Conservation (phyloP, 2,888 invertebrate genomes). For the Drosophila sordidula region DNA sequence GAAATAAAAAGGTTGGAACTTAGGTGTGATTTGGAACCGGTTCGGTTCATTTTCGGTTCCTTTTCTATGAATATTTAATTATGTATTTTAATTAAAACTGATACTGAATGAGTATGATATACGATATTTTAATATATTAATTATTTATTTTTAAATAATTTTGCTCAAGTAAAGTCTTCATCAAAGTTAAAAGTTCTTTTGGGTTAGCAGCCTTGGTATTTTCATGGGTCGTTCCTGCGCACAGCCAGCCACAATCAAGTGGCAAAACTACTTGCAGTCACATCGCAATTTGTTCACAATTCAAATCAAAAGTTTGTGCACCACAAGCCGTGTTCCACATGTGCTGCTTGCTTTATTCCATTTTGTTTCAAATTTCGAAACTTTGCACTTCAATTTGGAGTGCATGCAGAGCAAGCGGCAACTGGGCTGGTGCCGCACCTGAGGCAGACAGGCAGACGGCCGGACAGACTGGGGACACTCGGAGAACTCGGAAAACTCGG, state of each 20-base stretch:
- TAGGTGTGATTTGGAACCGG: too few relatives aligned
- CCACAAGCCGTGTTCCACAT: conserved; percentile 51
- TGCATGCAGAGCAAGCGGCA: conserved; percentile 54
- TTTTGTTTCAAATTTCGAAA: conserved; percentile 56
- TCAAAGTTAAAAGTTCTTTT: too few relatives aligned
- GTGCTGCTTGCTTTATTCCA: conserved; percentile 21
- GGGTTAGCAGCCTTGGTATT: background rate
- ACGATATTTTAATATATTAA: too few relatives aligned
- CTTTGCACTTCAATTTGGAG: conserved; percentile 77
- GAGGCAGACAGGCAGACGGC: background rate
- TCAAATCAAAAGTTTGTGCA: conserved; percentile 73
- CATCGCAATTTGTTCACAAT: conserved; percentile 28
- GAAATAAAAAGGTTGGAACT: too few relatives aligned
- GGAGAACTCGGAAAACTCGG: too few relatives aligned
- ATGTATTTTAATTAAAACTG: too few relatives aligned
- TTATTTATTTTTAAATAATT: too few relatives aligned
- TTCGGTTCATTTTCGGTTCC: too few relatives aligned
- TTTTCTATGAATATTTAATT: too few relatives aligned
- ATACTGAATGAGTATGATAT: too few relatives aligned
- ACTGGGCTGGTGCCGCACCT: conserved; percentile 22
- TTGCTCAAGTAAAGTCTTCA: too few relatives aligned
- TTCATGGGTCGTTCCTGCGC: conserved; percentile 1
- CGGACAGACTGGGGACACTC: background rate
- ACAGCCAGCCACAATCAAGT: conserved; percentile 31
- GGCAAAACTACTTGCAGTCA: conserved; percentile 20